Conservation (phyloP, 2,888 invertebrate species). For the Alsophila aescularia region DNA sequence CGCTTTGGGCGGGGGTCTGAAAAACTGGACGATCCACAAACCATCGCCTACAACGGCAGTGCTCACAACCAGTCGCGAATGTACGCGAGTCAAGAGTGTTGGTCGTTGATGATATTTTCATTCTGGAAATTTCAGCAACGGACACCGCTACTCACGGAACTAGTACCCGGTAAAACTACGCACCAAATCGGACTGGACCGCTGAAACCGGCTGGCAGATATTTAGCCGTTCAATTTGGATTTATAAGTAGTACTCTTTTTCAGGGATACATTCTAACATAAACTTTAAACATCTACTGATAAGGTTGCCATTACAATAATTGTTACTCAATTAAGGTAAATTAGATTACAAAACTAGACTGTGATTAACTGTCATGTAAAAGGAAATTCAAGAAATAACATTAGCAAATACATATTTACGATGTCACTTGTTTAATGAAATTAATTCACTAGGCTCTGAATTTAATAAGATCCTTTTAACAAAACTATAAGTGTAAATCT, state of each 20-base stretch:
- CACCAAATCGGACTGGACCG: constrained; percentile 64
- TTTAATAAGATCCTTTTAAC: constrained; percentile 10
- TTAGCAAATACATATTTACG: constrained; percentile 10
- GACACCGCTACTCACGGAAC: constrained; percentile 74
- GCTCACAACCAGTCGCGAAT: constrained; percentile 74
- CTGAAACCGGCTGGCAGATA: constrained; percentile 59
- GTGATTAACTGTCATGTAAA: background rate
- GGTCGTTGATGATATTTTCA: constrained; percentile 77
- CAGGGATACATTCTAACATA: constrained; percentile 38
- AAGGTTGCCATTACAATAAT: constrained; percentile 76
- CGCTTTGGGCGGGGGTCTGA: constrained; percentile 83
- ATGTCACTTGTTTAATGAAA: too few species aligned
- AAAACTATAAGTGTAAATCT: constrained; percentile 29
- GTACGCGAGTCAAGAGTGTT: constrained; percentile 70
- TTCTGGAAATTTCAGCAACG: constrained; percentile 81
- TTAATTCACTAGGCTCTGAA: background rate
- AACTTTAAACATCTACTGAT: constrained; percentile 64
- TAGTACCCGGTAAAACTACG: constrained; percentile 58
- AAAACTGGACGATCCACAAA: constrained; percentile 85
- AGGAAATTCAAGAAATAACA: constrained; percentile 14
- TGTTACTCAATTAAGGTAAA: constrained; percentile 21
- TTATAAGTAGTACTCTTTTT: background rate
- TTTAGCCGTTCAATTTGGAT: constrained; percentile 57
- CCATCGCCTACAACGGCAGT: constrained; percentile 82
- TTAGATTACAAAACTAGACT: constrained; percentile 5